Conservation (phyloP, 2,888 invertebrate genomes). For the Catocala sponsa region DNA sequence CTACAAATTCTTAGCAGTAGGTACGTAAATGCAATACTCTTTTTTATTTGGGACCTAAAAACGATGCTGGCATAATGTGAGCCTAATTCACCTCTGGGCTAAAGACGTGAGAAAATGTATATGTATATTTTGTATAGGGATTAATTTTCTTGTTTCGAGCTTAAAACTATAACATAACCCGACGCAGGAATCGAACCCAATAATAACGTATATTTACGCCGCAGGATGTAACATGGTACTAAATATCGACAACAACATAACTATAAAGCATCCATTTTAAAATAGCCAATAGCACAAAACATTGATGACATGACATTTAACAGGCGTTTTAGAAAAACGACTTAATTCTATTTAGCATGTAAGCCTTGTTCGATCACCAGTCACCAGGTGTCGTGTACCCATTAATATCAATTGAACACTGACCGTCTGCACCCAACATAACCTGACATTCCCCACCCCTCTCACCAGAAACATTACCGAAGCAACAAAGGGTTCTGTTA, state of each 20-base stretch:
- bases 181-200: no score
- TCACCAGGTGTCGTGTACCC: constrained; percentile 81
- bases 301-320: constrained; percentile 27
- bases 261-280: constrained; percentile 8
- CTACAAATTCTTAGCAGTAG: no score
- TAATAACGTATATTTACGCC: no score
- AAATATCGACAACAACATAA: constrained; percentile 1
- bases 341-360: constrained; percentile 61
- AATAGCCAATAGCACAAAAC: constrained; percentile 9
- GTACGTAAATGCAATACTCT: no score
- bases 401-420: constrained; percentile 86
- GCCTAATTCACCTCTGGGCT: no score
- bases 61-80: no score
- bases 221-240: neutral
- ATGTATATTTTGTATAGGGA: no score
- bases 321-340: constrained; percentile 40
- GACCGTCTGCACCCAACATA: constrained; percentile 74
- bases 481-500: constrained; percentile 25
- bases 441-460: constrained; percentile 58
- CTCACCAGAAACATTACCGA: constrained; percentile 29
- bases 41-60: no score
- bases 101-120: no score
- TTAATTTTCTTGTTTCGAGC: no score
- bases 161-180: no score
- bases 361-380: constrained; percentile 63